Base-by-base conservation (phyloP, 1,140 invertebrate species). In the Diorhabda carinulata region DNA sequence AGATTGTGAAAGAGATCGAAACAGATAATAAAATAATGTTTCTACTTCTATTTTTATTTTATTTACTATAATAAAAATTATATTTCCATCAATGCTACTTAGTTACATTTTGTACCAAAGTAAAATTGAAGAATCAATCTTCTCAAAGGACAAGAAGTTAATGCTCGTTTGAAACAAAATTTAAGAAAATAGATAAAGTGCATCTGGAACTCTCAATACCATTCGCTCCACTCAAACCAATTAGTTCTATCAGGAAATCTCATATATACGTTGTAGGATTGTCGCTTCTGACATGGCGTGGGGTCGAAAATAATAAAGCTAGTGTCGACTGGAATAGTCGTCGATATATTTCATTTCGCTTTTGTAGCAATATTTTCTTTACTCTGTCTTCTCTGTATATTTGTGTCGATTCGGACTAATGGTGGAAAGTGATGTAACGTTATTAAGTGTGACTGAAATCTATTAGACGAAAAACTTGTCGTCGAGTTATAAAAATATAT, bases 181-280 rank as follows among this genome's bases (percentile, higher is more conserved):
- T 8, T 8, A 52, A 52, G 6, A 52, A n/a, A 52, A 52, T 8
- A 52, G n/a, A n/a, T 5, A 9, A n/a, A 52, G n/a, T 52, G 47
- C 47, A 52, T 52, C 47, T 52, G 47, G 47, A 52, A n/a, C 47
- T 2, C 47, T 52, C 47, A 52, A 52, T 52, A 52, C 6, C 47
- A 52, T n/a, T 52, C n/a, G 47, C 47, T 52, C 47, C 47, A 52
- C 6, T 52, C 47, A 2, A 52, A 52, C 6, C 47, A 52, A 52
- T 52, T 52, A 52, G 47, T 52, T 52, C 47, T n/a, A 52, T 52
- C 47, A 52, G 47, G 47, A 52, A 52, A 52, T 52, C 47, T 52
- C 47, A 52, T 52, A 52, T 25, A 25, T 52, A 52, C 0, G 47
- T 52, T 52, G 47, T 52, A 6, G 47, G 47, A 52, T n/a, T 52